These are phyloP conservation scores for Pipistrellus pygmaeus DNA, from an alignment of 2,797 vertebrate species.

Conservation along the genomic window DNA sequence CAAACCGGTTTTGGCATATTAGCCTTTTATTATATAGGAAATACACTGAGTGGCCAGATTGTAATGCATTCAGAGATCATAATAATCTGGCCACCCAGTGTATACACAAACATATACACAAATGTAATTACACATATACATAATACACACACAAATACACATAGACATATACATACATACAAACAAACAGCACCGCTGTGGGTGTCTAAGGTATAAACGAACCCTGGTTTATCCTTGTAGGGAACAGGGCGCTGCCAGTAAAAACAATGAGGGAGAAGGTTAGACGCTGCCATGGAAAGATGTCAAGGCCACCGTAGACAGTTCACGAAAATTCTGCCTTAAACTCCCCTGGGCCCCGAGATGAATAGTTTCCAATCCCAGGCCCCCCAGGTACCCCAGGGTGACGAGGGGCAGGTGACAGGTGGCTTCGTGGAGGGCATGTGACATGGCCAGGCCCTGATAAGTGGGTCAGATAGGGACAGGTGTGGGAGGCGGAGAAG, in stretches of 20 bases:
- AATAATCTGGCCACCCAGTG: no score
- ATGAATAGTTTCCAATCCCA: neutral
- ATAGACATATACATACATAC: neutral
- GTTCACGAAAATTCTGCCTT: neutral
- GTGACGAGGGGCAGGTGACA: neutral
- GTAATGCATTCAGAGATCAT: no score
- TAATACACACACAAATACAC: neutral
- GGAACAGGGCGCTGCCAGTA: accelerated
- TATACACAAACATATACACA: no score
- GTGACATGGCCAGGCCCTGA: neutral
- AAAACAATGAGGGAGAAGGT: neutral
- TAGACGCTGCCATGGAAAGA: neutral
- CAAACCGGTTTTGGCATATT: no score
- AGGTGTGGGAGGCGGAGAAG: neutral
- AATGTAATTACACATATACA: neutral
- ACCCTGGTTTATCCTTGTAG: no score
- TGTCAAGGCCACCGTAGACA: accelerated
- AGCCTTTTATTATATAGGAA: no score
- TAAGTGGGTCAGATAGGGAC: neutral
- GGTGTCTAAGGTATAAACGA: neutral
- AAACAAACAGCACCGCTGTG: neutral
- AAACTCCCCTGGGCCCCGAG: accelerated
- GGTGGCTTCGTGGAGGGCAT: neutral
- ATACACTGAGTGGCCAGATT: no score
- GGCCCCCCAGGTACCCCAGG: neutral